phyloP scores from a whole-genome alignment of 2,888 invertebrate species.

The Drosophila anceps region DNA sequence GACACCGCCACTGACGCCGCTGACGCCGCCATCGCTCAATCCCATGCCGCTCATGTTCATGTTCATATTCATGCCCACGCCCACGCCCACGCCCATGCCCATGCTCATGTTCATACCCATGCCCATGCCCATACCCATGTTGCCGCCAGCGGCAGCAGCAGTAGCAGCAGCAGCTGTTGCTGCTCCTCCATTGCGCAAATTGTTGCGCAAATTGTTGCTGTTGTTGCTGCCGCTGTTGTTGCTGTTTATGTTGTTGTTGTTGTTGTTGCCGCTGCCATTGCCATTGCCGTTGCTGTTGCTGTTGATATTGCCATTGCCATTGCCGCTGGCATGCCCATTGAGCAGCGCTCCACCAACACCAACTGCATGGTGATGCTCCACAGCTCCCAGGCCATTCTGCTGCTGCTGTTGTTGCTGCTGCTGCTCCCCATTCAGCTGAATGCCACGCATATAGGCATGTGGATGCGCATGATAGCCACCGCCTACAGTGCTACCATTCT shows the following conservation, averaged over 20 bases:
- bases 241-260: slow-evolving; percentile 7
- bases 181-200: slow-evolving; percentile 27
- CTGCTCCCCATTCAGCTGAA: slow-evolving; percentile 52
- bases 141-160: slow-evolving; percentile 29
- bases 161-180: slow-evolving; percentile 13
- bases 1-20: slow-evolving; percentile 14
- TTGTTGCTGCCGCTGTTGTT: slow-evolving; percentile 22
- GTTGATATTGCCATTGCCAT: slow-evolving; percentile 39
- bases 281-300: slow-evolving; percentile 18
- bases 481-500: slow-evolving; percentile 53
- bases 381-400: slow-evolving; percentile 44
- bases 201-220: slow-evolving; percentile 37
- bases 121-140: slow-evolving; percentile 33
- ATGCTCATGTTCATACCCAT: slow-evolving; percentile 28
- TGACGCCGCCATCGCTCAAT: slow-evolving; percentile 23
- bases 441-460: slow-evolving; percentile 57
- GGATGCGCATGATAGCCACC: slow-evolving; percentile 56
- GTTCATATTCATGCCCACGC: slow-evolving; percentile 46
- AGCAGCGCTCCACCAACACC: slow-evolving; percentile 42
- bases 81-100: slow-evolving; percentile 28
- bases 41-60: slow-evolving; percentile 27
- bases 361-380: slow-evolving; percentile 49
- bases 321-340: slow-evolving; percentile 61
- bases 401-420: slow-evolving; percentile 37
- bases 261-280: slow-evolving; percentile 20